phyloP scores from a whole-genome alignment of 2,888 invertebrate species.

The Ceriagrion tenellum region DNA sequence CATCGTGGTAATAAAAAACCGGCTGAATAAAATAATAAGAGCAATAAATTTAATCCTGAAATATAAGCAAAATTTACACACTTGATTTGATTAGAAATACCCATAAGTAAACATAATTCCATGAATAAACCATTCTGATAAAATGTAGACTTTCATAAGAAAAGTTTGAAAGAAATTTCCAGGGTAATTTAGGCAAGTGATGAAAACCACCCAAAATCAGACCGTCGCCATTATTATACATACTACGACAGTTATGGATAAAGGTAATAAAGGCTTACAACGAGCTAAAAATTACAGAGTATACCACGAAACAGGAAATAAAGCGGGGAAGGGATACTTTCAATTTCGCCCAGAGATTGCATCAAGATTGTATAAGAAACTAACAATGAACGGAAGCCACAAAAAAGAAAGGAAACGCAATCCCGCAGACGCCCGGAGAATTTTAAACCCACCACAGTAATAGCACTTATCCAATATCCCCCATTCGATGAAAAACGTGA shows the following conservation, averaged over 20 bases:
- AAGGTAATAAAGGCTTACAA: neutral
- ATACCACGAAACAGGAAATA: neutral
- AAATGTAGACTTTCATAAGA: too few species aligned
- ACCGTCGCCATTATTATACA: neutral
- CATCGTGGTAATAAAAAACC: too few species aligned
- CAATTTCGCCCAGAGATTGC: neutral
- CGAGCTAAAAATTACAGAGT: neutral
- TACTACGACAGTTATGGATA: too few species aligned
- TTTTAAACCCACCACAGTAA: neutral
- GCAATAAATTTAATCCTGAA: too few species aligned
- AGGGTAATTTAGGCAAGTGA: too few species aligned
- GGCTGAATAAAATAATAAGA: too few species aligned
- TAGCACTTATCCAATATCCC: neutral
- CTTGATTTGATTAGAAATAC: too few species aligned
- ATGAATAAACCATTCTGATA: too few species aligned
- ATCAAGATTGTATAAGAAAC: neutral
- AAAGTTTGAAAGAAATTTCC: too few species aligned
- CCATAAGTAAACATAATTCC: too few species aligned
- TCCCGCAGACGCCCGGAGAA: neutral
- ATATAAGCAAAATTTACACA: too few species aligned
- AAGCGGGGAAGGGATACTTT: neutral
- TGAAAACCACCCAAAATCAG: too few species aligned
- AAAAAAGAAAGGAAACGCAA: neutral
- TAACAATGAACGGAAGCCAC: neutral
- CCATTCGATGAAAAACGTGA: slow-evolving; percentile 41